Evolutionary conservation across 2,113 vertebrate species (phyloP).

Genomic region (Notechis scutatus): DNA sequence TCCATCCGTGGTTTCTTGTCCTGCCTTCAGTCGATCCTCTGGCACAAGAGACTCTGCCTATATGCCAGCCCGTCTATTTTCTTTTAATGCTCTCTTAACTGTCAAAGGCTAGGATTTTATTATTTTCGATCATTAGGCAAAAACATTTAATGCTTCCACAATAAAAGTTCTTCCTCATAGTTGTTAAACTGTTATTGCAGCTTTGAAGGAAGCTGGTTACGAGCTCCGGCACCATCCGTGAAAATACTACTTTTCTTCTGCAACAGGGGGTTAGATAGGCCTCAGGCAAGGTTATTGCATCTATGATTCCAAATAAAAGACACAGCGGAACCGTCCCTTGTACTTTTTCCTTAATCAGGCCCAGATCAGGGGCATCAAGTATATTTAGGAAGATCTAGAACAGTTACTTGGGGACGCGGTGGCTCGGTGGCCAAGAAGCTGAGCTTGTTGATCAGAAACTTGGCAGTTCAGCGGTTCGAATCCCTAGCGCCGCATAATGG

Average conservation of each 20-base stretch:
- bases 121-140: constrained; percentile 26
- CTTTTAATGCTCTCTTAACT: constrained; percentile 12
- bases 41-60: neutral
- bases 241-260: neutral
- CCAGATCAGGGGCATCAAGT: neutral
- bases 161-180: constrained; percentile 6
- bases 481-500: too few species aligned
- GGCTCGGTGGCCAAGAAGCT: too few species aligned
- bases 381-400: neutral
- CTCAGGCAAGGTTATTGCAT: too few species aligned
- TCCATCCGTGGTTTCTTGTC: too few species aligned
- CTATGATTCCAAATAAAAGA: neutral
- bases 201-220: neutral
- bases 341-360: too few species aligned
- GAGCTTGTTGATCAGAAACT: too few species aligned
- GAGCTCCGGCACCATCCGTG: neutral
- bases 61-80: neutral
- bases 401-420: too few species aligned
- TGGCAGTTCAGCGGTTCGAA: too few species aligned
- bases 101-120: constrained; percentile 13
- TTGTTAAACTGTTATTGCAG: constrained; percentile 24
- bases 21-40: neutral
- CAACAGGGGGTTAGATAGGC: neutral
- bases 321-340: too few species aligned
- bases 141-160: constrained; percentile 17